These are phyloP conservation scores for Dryoscopus gambensis DNA, from an alignment of 2,113 vertebrate genomes.

Conservation along the genomic window DNA sequence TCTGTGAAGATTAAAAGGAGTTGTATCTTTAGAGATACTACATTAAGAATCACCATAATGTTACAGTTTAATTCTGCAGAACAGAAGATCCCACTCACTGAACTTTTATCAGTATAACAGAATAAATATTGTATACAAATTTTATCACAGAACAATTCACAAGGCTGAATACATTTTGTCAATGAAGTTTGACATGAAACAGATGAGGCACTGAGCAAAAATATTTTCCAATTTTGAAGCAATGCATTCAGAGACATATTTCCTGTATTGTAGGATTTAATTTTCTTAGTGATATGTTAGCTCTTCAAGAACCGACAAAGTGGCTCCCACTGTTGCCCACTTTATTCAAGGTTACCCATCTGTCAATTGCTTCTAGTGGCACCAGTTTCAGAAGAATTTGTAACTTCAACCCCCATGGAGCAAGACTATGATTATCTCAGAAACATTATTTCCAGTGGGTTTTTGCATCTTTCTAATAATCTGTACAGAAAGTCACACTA, in stretches of 20 bases:
- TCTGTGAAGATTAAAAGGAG: background rate
- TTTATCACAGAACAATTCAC: background rate
- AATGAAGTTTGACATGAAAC: background rate
- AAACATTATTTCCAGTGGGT: background rate
- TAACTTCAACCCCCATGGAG: background rate
- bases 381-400: background rate
- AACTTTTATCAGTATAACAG: background rate
- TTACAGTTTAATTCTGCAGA: background rate
- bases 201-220: background rate
- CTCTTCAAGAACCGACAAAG: background rate
- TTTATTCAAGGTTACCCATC: background rate
- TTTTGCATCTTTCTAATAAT: background rate
- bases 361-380: background rate
- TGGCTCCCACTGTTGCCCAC: background rate
- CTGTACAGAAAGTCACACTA: background rate
- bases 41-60: background rate
- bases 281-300: background rate
- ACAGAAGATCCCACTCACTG: background rate
- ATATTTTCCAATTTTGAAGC: background rate
- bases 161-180: background rate
- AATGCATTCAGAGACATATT: background rate
- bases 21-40: background rate
- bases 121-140: background rate
- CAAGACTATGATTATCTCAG: background rate
- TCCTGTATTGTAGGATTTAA: background rate